A percentile compares a stretch with the other conserved stretches of the same genome.
phyloP scores from a whole-genome alignment of 2,797 vertebrate genomes.

The Chelmon rostratus region DNA sequence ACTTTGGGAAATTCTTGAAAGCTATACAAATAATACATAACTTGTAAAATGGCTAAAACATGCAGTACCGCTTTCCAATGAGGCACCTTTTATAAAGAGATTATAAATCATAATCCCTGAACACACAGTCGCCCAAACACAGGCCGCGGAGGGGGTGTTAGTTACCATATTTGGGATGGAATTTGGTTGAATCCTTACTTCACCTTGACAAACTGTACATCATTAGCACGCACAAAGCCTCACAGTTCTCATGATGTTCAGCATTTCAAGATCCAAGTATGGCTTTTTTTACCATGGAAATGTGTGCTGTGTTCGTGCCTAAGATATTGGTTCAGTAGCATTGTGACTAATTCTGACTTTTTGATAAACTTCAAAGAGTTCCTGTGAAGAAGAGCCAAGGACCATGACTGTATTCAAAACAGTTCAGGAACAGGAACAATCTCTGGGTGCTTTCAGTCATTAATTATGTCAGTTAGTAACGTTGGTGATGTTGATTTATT shows the following conservation, averaged over 20 bases:
- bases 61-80: background rate
- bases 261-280: background rate
- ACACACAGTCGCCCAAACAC: background rate
- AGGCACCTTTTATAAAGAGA: background rate
- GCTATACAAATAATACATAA: background rate
- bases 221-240: conserved; percentile 1
- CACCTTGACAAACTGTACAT: background rate
- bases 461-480: background rate
- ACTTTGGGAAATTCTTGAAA: background rate
- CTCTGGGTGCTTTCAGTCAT: background rate
- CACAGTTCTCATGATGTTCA: background rate
- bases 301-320: background rate
- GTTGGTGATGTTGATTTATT: background rate
- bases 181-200: background rate
- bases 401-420: background rate
- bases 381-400: background rate
- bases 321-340: background rate
- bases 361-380: background rate
- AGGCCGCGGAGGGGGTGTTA: background rate
- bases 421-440: background rate
- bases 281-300: background rate
- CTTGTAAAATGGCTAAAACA: background rate
- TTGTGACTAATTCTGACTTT: background rate
- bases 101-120: background rate
- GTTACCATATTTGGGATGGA: background rate